A percentile compares a stretch with the other conserved stretches of the same genome.
phyloP scores from a whole-genome alignment of 2,797 vertebrate species.

The Myotis vivesi region DNA sequence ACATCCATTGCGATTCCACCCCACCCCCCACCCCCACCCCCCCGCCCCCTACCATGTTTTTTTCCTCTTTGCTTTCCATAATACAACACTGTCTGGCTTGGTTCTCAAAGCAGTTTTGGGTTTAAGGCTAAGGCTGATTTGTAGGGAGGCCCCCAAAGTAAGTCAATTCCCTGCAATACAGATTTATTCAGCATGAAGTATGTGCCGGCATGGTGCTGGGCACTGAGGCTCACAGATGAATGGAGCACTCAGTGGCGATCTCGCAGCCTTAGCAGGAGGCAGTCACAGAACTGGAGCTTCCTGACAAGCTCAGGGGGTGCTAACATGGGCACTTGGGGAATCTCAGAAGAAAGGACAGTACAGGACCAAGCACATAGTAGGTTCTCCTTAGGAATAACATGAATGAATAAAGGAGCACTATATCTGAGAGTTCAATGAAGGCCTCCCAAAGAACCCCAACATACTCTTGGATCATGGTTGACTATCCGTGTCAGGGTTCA shows the following conservation, averaged over 20 bases:
- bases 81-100: constrained; percentile 46
- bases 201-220: background rate
- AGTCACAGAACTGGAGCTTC: background rate
- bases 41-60: background rate
- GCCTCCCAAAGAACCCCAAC: background rate
- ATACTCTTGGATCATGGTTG: background rate
- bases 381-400: background rate
- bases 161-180: background rate
- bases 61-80: constrained; percentile 52
- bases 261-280: background rate
- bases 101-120: constrained; percentile 39
- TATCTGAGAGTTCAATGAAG: background rate
- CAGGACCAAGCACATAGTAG: background rate
- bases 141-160: constrained; percentile 4
- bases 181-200: constrained; percentile 1
- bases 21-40: background rate
- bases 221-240: background rate
- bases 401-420: background rate
- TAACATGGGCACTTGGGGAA: background rate
- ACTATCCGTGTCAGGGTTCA: background rate
- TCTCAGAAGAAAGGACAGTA: background rate
- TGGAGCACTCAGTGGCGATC: background rate
- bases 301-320: background rate
- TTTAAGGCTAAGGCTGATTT: constrained; percentile 36
- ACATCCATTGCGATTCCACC: background rate